Base-by-base conservation (phyloP, 2,113 vertebrate species). In the Mustelus asterias region DNA sequence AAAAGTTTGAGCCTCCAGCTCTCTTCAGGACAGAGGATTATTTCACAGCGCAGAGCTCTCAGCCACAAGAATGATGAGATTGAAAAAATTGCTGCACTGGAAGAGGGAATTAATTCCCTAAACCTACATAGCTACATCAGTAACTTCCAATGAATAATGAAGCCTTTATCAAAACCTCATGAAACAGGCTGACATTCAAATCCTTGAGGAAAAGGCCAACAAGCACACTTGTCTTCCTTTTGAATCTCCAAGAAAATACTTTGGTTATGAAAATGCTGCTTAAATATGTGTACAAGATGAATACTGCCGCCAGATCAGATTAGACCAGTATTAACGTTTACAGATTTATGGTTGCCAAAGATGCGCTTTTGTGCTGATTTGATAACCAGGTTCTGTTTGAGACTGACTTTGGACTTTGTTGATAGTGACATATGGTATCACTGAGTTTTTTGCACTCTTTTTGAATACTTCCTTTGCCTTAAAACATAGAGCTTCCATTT, bases 11-110 rank as follows among this genome's bases (percentile, higher is more conserved):
- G 72, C 96, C 98, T 94, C 98, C 98, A 2, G 96, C 96, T n/a
- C 98, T 99, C 96, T 99, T 99, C 96, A 98, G 97, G 96, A 99
- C 99, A 60, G 98, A 99, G 65, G 99, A 99, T 96, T 98, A 98
- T 96, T 99, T 99, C 96, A 98, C 98, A 0, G 97, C 98, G 33
- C 97, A 98, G 20, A 48, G 48, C 37, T 54, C 69, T 9, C 41
- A 76, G 69, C 24, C 63, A 72, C 41, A 29, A 8, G 93, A 95
- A 95, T 95, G 41, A 95, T 33, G 22, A 65, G 1, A 33, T 18
- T 93, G 60, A 93, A 65, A 65, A 6, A 22, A 93, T 65, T 33
- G 93, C 41, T 16, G 41, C 44, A 72, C 20, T 54, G 54, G 48
- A 72, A 29, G 44, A 95, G 10, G 65, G 69, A 13, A 26, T 72